Conservation (phyloP, 1,140 invertebrate genomes). For the Drosophila pruinosa region DNA sequence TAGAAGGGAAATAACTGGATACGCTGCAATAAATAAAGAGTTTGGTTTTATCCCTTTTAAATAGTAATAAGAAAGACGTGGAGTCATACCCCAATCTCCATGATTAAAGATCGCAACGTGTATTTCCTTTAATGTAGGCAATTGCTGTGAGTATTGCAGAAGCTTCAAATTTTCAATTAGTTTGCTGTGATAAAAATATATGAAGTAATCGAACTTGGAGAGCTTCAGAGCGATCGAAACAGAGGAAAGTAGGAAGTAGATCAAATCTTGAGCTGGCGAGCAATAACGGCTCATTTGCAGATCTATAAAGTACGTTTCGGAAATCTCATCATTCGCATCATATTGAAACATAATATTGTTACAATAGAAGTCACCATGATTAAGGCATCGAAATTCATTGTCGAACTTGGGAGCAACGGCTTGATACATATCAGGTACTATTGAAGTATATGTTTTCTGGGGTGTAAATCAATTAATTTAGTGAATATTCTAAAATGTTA, state of each 20-base stretch:
- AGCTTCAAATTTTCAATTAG: constrained; percentile 54
- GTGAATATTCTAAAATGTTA: not conserved
- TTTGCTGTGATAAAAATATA: constrained; percentile 61
- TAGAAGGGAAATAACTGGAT: constrained; percentile 40
- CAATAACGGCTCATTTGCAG: constrained; percentile 70
- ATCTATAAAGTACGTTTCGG: constrained; percentile 61
- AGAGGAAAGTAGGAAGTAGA: constrained; percentile 65
- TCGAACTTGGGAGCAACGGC: constrained; percentile 50
- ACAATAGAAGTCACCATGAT: constrained; percentile 85
- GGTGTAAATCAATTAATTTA: not conserved
- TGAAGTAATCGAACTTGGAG: constrained; percentile 61
- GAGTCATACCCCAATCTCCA: constrained; percentile 60
- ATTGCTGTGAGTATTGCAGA: constrained; percentile 45
- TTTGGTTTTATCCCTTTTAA: not conserved
- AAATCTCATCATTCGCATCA: constrained; percentile 42
- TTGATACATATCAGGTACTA: constrained; percentile 57
- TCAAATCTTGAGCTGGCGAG: constrained; percentile 65
- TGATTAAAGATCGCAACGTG: constrained; percentile 49
- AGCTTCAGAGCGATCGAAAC: constrained; percentile 54
- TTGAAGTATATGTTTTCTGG: constrained; percentile 45
- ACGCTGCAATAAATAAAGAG: constrained; percentile 21
- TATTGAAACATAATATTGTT: constrained; percentile 83
- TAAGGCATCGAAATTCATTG: constrained; percentile 85
- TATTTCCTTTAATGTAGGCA: constrained; percentile 48
- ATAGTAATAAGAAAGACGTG: not conserved